Evolutionary conservation across 2,113 vertebrate species (phyloP).

Genomic region (Tauraco erythrolophus): DNA sequence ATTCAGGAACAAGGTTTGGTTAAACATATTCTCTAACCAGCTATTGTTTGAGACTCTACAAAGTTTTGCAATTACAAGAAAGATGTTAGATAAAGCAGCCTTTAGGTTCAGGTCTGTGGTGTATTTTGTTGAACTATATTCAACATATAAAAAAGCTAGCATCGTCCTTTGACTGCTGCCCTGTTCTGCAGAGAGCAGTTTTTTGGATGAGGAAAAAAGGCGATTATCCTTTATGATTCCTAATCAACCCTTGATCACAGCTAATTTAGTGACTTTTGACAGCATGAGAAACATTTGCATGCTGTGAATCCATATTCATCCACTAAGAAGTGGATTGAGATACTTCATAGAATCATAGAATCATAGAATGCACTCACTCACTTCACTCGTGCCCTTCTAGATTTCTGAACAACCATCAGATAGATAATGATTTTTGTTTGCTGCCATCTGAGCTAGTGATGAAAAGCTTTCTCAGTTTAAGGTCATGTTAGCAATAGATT

Average conservation of each 20-base stretch:
- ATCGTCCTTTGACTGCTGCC: background rate
- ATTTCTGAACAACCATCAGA: background rate
- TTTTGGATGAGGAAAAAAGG: background rate
- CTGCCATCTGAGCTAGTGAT: background rate
- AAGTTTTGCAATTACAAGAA: background rate
- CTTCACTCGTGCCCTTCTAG: background rate
- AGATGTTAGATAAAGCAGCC: background rate
- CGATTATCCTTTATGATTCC: background rate
- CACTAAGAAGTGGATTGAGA: background rate
- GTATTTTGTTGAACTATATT: background rate
- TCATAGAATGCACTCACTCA: too few species aligned
- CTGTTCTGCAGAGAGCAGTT: background rate
- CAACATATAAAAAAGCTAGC: background rate
- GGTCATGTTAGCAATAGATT: background rate
- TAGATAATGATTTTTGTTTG: background rate
- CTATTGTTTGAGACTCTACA: background rate
- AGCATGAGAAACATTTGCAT: background rate
- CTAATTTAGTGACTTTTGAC: background rate
- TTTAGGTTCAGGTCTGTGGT: background rate
- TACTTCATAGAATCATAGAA: too few species aligned
- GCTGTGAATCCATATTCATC: conserved; percentile 12
- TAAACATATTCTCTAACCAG: background rate
- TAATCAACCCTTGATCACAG: background rate
- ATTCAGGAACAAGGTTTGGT: background rate
- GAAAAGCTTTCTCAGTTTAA: background rate